phyloP scores from a whole-genome alignment of 2,888 invertebrate genomes.

The Oscheius sp. region DNA sequence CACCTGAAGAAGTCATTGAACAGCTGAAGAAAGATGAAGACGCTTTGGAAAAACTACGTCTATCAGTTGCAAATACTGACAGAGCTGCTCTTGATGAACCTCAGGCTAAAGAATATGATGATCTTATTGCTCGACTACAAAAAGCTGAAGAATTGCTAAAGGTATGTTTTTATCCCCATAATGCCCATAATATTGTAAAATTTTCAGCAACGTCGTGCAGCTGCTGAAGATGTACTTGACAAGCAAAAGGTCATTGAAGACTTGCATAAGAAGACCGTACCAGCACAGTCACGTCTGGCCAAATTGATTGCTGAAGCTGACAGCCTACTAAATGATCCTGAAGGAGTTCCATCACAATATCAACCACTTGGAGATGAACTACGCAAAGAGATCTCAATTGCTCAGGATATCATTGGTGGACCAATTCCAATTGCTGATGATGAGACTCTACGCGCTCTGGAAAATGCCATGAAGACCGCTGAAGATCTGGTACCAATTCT shows the following conservation, averaged over 20 bases:
- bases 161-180: slow-evolving; percentile 21
- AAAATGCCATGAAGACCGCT: slow-evolving; percentile 43
- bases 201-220: slow-evolving; percentile 42
- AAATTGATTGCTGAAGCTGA: slow-evolving; percentile 49
- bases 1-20: slow-evolving; percentile 46
- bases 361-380: slow-evolving; percentile 46
- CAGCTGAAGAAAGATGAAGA: slow-evolving; percentile 44
- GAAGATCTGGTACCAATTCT: slow-evolving; percentile 49
- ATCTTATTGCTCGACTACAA: slow-evolving; percentile 49
- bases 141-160: slow-evolving; percentile 49
- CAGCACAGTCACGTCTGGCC: slow-evolving; percentile 43
- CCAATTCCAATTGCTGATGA: slow-evolving; percentile 31
- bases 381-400: slow-evolving; percentile 39
- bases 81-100: slow-evolving; percentile 47
- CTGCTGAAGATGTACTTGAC: slow-evolving; percentile 45
- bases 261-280: slow-evolving; percentile 42
- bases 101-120: slow-evolving; percentile 47
- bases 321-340: slow-evolving; percentile 48
- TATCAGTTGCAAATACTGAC: slow-evolving; percentile 40
- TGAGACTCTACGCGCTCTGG: slow-evolving; percentile 37
- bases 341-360: slow-evolving; percentile 52
- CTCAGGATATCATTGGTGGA: slow-evolving; percentile 37
- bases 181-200: slow-evolving; percentile 36
- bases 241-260: slow-evolving; percentile 47
- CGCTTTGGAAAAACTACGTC: slow-evolving; percentile 38